A percentile compares a stretch with the other conserved stretches of the same genome.
Evolutionary conservation across 2,113 vertebrate genomes (phyloP).

Genomic region (Procavia capensis): DNA sequence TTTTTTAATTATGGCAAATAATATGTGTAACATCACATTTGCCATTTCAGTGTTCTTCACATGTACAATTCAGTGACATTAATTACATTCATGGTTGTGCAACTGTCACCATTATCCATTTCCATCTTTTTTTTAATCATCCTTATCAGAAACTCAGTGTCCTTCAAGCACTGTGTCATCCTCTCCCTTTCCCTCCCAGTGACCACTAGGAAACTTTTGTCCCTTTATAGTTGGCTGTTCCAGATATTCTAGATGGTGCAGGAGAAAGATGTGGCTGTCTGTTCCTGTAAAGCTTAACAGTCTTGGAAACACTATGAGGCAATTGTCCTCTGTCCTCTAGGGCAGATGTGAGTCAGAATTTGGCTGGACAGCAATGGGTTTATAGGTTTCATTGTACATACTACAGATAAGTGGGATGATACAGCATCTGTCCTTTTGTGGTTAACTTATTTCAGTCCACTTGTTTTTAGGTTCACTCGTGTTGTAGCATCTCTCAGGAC

Average conservation of each 20-base stretch:
- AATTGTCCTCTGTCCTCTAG: not conserved
- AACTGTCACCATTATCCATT: not conserved
- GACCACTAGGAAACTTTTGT: not conserved
- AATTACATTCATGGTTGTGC: not conserved
- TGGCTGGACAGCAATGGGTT: not conserved
- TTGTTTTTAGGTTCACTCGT: not conserved
- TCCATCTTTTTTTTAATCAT: not conserved
- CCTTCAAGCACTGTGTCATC: too few relatives aligned
- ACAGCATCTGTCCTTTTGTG: too few relatives aligned
- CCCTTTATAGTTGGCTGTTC: not conserved
- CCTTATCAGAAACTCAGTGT: not conserved
- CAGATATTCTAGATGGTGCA: not conserved
- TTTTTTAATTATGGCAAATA: too few relatives aligned
- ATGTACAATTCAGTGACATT: too few relatives aligned
- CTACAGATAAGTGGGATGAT: too few relatives aligned
- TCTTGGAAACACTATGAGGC: not conserved
- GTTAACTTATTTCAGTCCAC: too few relatives aligned
- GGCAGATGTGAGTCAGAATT: not conserved
- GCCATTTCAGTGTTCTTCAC: too few relatives aligned
- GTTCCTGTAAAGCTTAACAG: not conserved
- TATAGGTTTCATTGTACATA: not conserved
- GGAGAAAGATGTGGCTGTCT: not conserved
- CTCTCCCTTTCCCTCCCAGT: not conserved
- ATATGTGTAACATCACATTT: too few relatives aligned
- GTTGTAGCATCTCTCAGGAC: not conserved